Conservation (phyloP, 2,797 vertebrate genomes). For the Coregonus ussuriensis region DNA sequence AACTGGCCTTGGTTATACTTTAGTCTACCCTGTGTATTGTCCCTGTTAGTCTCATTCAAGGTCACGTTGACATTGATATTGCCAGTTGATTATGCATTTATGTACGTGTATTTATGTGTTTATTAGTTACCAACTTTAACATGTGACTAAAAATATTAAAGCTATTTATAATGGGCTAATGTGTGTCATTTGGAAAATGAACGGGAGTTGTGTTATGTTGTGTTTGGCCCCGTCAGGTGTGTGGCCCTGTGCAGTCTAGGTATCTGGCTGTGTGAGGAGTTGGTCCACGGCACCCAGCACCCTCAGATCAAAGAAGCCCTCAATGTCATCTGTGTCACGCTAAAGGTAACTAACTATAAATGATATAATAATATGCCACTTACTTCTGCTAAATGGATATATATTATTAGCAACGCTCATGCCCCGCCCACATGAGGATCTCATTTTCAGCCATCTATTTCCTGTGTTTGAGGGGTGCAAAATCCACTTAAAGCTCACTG, state of each 20-base stretch:
- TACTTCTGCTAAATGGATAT: too few species aligned
- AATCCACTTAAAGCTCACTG: too few species aligned
- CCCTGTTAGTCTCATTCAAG: too few species aligned
- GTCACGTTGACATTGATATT: not conserved
- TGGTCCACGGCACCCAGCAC: conserved; percentile 90
- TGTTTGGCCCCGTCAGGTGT: conserved; percentile 76
- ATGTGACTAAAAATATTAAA: not conserved
- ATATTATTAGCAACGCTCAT: too few species aligned
- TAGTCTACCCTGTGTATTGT: too few species aligned
- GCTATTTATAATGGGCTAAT: not conserved
- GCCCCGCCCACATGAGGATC: too few species aligned
- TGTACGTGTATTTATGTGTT: not conserved
- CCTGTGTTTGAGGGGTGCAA: too few species aligned
- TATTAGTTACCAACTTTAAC: not conserved
- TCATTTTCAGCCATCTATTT: too few species aligned
- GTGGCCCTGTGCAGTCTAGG: conserved; percentile 97
- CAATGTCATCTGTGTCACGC: conserved; percentile 96
- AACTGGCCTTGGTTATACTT: too few species aligned
- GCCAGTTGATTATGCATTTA: too few species aligned
- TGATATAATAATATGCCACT: not conserved
- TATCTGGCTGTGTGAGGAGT: conserved; percentile 96
- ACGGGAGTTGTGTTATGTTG: not conserved
- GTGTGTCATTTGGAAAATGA: not conserved
- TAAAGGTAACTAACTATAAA: conserved; percentile 80
- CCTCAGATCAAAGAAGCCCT: conserved; percentile 96